Evolutionary conservation across 2,888 invertebrate species (phyloP), one percentile per base, ranked within the genome.

Genomic region (Conus canariensis): DNA sequence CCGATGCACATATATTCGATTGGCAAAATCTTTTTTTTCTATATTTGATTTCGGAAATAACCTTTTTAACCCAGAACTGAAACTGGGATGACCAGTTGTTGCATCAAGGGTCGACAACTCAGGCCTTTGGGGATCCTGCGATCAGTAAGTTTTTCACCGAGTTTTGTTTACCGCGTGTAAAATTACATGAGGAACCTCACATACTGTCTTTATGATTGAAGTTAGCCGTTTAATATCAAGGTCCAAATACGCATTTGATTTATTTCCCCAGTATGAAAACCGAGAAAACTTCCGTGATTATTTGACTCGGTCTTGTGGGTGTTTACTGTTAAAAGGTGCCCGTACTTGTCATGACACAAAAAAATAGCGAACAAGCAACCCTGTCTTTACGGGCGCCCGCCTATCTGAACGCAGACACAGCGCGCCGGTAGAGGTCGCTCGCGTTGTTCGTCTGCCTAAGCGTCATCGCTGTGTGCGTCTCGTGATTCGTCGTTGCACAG

Each of bases 381-480:
- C 19, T 14, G 70, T 19, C 22, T 9, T 4, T 22, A 58, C 25
- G 67, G 83, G 88, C 88, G 9, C 14, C 5, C 10, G 3, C 8
- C 0, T 3, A 19, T 19, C n/a, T 89, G 89, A 74, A 89, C 85
- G 59, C 25, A 45, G 70, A 74, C 83, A 85, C 85, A 74, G 89
- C 89, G 74, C 70, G 89, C 85, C 59, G 85, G 64, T n/a, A 89
- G 89, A 89, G 70, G 89, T 85, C 89, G 89, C 89, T 85, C 58
- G 60, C 85, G 89, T 89, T 77, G 89, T 89, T 56, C 70, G 58
- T 85, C 89, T 85, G 89, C 85, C 59, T 56, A 56, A 56, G 85
- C 83, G 74, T 89, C 45, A 85, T 45, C n/a, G 12, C 83, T 64
- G 85, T 58, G 45, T 70, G 89, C 59, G 89, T 89, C 89, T 89